These are phyloP conservation scores for Lophochroa leadbeateri DNA, from an alignment of 2,113 vertebrate genomes.

Conservation along the genomic window DNA sequence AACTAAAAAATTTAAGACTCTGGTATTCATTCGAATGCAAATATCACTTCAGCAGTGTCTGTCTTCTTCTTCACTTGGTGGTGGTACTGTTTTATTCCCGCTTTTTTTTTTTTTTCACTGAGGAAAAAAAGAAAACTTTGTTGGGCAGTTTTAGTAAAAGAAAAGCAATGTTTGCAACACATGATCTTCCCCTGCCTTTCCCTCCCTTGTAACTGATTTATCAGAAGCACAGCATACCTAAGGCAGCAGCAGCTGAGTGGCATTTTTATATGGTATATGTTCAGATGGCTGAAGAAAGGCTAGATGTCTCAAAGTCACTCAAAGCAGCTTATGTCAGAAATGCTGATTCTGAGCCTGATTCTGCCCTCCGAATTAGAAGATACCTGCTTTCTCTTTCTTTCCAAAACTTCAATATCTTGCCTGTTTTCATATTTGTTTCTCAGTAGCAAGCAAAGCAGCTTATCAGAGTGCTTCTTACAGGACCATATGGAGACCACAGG, in stretches of 20 bases:
- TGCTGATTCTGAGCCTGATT: not conserved
- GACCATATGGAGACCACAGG: not conserved
- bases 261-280: not conserved
- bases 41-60: slow-evolving; percentile 18
- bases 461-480: not conserved
- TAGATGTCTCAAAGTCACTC: not conserved
- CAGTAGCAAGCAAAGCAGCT: not conserved
- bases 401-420: not conserved
- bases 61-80: not conserved
- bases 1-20: slow-evolving; percentile 27
- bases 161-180: not conserved
- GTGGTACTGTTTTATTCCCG: not conserved
- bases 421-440: not conserved
- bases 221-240: not conserved
- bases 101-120: not conserved
- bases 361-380: not conserved
- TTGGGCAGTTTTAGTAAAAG: not conserved
- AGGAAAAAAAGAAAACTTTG: not conserved
- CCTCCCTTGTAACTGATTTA: not conserved
- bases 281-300: not conserved
- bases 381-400: not conserved
- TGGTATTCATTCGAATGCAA: slow-evolving; percentile 63
- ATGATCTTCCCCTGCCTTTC: not conserved
- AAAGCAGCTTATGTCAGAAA: not conserved
- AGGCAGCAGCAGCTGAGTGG: not conserved